Percentiles rank a stretch among this genome's conserved stretches.
phyloP scores from a whole-genome alignment of 2,888 invertebrate species.

The Drosophila parthenogenetica region DNA sequence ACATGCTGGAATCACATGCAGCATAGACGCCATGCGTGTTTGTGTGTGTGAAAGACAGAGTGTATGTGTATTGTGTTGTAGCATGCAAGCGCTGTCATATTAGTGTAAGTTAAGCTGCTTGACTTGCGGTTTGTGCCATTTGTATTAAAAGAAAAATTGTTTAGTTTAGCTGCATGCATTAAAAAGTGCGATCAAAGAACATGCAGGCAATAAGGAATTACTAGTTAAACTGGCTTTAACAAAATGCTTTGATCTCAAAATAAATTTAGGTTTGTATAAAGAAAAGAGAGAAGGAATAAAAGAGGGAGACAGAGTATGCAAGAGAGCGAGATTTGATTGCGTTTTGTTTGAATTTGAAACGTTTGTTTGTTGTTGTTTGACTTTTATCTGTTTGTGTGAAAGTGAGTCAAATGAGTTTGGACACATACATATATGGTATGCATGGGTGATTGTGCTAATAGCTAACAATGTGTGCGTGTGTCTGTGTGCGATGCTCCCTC shows the following conservation, averaged over 20 bases:
- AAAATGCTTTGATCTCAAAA: constrained; percentile 45
- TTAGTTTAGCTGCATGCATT: constrained; percentile 13
- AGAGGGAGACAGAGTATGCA: background rate
- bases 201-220: constrained; percentile 19
- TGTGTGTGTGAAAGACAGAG: background rate
- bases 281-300: constrained; percentile 1
- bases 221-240: constrained; percentile 22
- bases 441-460: constrained; percentile 10
- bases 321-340: constrained; percentile 23
- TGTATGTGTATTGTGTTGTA: constrained; percentile 4
- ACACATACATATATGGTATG: constrained; percentile 1
- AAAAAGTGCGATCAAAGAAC: constrained; percentile 19
- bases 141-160: constrained; percentile 18
- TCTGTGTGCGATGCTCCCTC: constrained; percentile 17
- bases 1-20: no score
- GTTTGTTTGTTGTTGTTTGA: constrained; percentile 58
- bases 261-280: constrained; percentile 13
- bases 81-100: constrained; percentile 12
- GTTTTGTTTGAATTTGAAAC: constrained; percentile 42
- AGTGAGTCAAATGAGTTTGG: constrained; percentile 68
- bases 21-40: no score
- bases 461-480: background rate
- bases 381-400: constrained; percentile 72
- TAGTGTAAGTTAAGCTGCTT: constrained; percentile 12
- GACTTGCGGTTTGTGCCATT: background rate